A percentile compares a stretch with the other conserved stretches of the same genome.
These are phyloP conservation scores for Sesamia nonagrioides DNA, from an alignment of 1,140 invertebrate species.

Conservation along the genomic window DNA sequence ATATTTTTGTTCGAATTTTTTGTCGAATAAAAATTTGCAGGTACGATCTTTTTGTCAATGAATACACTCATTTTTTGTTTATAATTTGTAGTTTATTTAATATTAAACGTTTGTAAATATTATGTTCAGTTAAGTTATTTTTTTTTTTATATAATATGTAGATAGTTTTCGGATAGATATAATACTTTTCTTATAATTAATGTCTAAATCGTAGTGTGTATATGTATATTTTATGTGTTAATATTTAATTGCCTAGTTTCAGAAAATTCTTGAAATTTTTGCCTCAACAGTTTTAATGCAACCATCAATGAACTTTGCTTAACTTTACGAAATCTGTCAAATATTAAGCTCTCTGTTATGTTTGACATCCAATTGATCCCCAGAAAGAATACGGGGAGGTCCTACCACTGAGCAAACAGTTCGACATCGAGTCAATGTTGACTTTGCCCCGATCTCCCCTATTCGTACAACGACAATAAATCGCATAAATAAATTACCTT, in stretches of 20 bases:
- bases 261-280: background rate
- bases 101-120: too few relatives aligned
- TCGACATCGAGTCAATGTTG: slow-evolving; percentile 83
- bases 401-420: slow-evolving; percentile 78
- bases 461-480: slow-evolving; percentile 69
- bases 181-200: too few relatives aligned
- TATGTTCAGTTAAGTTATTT: too few relatives aligned
- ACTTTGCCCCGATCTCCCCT: slow-evolving; percentile 68
- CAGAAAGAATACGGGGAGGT: slow-evolving; percentile 61
- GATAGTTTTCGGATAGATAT: too few relatives aligned
- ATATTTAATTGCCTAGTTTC: too few relatives aligned
- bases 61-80: too few relatives aligned
- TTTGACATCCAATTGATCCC: slow-evolving; percentile 37
- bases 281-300: background rate
- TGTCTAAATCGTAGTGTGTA: too few relatives aligned
- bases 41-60: background rate
- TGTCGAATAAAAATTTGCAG: background rate
- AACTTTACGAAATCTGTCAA: slow-evolving; percentile 54
- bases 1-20: background rate
- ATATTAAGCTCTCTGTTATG: slow-evolving; percentile 29
- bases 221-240: too few relatives aligned
- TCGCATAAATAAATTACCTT: slow-evolving; percentile 84
- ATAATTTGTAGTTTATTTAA: too few relatives aligned
- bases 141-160: too few relatives aligned
- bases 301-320: slow-evolving; percentile 15